Conservation (phyloP, 2,888 invertebrate genomes). For the Thymelicus acteon region DNA sequence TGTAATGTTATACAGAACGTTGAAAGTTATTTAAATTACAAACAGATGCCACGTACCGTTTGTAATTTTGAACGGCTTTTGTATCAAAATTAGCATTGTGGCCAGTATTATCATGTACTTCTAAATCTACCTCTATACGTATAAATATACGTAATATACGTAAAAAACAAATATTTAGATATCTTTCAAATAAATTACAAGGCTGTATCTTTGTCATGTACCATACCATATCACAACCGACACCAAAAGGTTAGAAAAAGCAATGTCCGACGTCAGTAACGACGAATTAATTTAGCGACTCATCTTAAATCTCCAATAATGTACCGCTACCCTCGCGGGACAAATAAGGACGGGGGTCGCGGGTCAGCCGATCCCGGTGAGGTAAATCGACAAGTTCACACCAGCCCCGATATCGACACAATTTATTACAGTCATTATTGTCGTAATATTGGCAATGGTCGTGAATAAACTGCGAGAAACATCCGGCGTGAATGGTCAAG, state of each 20-base stretch:
- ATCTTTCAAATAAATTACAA: too few species aligned
- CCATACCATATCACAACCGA: neutral
- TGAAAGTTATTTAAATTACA: too few species aligned
- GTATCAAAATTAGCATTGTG: too few species aligned
- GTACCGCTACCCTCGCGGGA: slow-evolving; percentile 21
- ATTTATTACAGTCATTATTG: slow-evolving; percentile 50
- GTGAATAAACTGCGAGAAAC: slow-evolving; percentile 30
- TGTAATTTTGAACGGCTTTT: too few species aligned
- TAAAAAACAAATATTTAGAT: too few species aligned
- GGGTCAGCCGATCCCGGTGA: slow-evolving; percentile 21
- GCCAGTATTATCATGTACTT: too few species aligned
- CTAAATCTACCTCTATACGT: too few species aligned
- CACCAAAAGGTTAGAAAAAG: neutral
- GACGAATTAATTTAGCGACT: slow-evolving; percentile 25
- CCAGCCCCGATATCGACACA: slow-evolving; percentile 48
- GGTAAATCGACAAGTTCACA: slow-evolving; percentile 43
- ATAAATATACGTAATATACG: too few species aligned
- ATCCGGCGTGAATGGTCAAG: slow-evolving; percentile 15
- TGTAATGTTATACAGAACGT: too few species aligned
- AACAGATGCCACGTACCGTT: too few species aligned
- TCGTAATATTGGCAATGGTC: slow-evolving; percentile 44
- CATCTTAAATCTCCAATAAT: slow-evolving; percentile 25
- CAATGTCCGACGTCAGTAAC: slow-evolving; percentile 20
- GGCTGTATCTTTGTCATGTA: too few species aligned
- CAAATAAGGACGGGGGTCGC: slow-evolving; percentile 32